Evolutionary conservation across 2,888 invertebrate genomes (phyloP).

Genomic region (Escarpia spicata): DNA sequence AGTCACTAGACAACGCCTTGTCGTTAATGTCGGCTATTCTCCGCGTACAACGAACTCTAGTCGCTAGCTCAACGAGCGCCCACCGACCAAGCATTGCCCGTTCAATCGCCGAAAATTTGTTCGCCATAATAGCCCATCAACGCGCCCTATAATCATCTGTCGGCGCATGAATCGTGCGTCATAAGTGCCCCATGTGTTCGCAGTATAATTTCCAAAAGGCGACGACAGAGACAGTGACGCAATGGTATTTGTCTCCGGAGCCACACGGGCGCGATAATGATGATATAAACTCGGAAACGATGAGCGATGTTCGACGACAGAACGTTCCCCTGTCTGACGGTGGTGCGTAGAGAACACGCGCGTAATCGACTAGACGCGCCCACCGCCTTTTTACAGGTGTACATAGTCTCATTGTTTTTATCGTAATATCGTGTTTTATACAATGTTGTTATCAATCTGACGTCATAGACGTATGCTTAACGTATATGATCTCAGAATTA

Average conservation of each 20-base stretch:
- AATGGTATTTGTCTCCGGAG: neutral
- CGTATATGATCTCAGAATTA: too few relatives aligned
- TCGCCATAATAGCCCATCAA: neutral
- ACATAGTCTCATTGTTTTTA: neutral
- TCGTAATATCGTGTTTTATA: neutral
- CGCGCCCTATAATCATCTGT: conserved; percentile 6
- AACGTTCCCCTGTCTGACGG: neutral
- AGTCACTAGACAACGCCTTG: neutral
- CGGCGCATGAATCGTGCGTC: neutral
- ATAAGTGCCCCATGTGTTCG: neutral
- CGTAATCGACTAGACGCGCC: neutral
- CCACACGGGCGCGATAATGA: neutral
- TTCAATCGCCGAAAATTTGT: neutral
- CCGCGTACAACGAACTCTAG: neutral
- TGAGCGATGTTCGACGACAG: neutral
- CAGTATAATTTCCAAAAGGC: neutral
- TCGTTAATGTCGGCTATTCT: neutral
- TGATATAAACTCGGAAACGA: neutral
- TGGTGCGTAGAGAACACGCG: neutral
- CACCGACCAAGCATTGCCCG: neutral
- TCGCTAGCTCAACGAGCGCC: neutral
- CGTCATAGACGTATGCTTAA: too few relatives aligned
- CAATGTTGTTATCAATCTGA: neutral
- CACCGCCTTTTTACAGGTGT: neutral
- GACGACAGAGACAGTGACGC: neutral